A percentile compares a stretch with the other conserved stretches of the same genome.
Conservation (phyloP, 2,888 invertebrate genomes). For the Chymomyza caudatula region DNA sequence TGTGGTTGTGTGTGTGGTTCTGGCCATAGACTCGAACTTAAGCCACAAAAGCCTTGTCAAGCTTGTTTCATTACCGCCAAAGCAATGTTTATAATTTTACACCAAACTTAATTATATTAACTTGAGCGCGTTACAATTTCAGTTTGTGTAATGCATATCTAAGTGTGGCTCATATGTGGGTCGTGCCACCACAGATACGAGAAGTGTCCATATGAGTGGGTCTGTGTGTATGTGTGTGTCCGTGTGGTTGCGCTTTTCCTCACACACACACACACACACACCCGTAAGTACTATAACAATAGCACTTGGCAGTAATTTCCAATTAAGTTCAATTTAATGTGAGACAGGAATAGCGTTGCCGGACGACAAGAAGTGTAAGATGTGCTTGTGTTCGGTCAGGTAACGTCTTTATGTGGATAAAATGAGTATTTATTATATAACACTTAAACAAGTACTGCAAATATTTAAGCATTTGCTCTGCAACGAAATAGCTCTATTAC, state of each 20-base stretch:
- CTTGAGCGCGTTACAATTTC: constrained; percentile 46
- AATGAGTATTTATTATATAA: background rate
- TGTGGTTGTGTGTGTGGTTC: constrained; percentile 10
- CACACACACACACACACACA: background rate
- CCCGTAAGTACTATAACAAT: background rate
- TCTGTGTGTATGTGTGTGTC: background rate
- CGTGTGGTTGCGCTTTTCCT: constrained; percentile 6
- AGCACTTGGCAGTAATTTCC: constrained; percentile 61
- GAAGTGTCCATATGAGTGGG: too few relatives aligned
- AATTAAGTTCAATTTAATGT: constrained; percentile 65
- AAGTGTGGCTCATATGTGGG: constrained; percentile 26
- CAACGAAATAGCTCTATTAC: background rate
- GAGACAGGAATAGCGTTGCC: background rate
- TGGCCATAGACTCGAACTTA: constrained; percentile 45
- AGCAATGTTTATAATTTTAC: constrained; percentile 53
- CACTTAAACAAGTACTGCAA: background rate
- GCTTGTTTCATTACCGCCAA: constrained; percentile 28
- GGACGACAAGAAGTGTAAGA: too few relatives aligned
- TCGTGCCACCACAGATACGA: background rate
- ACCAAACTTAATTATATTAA: constrained; percentile 67
- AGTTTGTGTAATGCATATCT: constrained; percentile 63
- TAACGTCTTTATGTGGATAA: background rate
- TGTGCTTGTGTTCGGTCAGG: background rate
- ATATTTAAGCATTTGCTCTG: background rate
- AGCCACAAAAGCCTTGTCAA: constrained; percentile 24